These are phyloP conservation scores for Coelopa pilipes DNA, from an alignment of 2,888 invertebrate species.

Conservation along the genomic window DNA sequence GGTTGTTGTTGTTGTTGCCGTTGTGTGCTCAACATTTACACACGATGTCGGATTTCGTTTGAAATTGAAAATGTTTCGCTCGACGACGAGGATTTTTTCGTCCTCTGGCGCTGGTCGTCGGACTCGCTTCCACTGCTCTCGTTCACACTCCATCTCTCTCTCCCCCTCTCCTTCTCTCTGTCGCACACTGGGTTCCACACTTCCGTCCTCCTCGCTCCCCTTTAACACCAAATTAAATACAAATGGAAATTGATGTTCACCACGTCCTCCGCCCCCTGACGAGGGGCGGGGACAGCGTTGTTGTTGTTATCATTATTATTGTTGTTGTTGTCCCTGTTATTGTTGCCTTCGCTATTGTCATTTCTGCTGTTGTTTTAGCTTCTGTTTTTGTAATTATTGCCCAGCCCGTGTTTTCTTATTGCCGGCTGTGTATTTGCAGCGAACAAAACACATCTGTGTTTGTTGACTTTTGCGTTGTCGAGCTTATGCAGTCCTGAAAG, in stretches of 20 bases:
- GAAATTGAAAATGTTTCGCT: slow-evolving; percentile 22
- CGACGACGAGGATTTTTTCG: not conserved
- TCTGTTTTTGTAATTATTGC: not conserved
- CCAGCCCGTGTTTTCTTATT: not conserved
- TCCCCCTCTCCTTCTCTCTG: too few relatives aligned
- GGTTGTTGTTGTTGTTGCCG: not conserved
- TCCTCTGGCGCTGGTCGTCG: not conserved
- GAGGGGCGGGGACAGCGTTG: too few relatives aligned
- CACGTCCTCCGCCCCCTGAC: too few relatives aligned
- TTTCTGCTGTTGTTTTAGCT: too few relatives aligned
- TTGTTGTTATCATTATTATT: not conserved
- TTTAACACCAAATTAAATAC: slow-evolving; percentile 2
- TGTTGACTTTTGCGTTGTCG: too few relatives aligned
- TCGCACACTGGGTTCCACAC: too few relatives aligned
- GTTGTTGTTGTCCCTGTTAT: not conserved
- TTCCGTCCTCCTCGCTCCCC: not conserved
- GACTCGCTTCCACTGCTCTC: not conserved
- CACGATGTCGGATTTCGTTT: slow-evolving; percentile 17
- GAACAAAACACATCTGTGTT: not conserved
- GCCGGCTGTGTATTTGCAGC: not conserved
- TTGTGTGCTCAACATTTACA: slow-evolving; percentile 8
- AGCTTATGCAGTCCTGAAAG: too few relatives aligned
- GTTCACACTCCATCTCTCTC: too few relatives aligned
- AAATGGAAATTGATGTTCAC: slow-evolving; percentile 20
- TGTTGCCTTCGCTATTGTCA: not conserved